phyloP scores from a whole-genome alignment of 2,888 invertebrate genomes.

The Ischnus inquisitorius region DNA sequence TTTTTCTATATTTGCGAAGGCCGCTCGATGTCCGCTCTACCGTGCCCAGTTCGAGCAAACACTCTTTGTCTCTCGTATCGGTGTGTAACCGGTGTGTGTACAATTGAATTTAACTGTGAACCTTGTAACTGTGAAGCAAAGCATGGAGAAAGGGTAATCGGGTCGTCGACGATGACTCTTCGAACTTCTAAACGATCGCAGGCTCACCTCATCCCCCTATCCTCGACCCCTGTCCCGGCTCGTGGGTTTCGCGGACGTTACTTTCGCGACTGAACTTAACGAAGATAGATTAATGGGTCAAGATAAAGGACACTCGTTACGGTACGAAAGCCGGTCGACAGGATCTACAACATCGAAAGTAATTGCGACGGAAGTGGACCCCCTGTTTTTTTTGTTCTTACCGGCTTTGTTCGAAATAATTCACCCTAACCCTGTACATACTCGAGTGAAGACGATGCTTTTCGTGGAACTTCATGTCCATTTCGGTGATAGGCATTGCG shows the following conservation, averaged over 20 bases:
- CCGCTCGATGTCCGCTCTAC: no score
- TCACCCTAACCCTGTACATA: background rate
- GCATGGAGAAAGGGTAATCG: slow-evolving; percentile 2
- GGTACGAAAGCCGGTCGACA: slow-evolving; percentile 21
- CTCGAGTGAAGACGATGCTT: background rate
- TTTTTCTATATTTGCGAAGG: slow-evolving; percentile 28
- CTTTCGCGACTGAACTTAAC: slow-evolving; percentile 40
- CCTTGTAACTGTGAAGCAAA: background rate
- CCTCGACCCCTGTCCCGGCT: background rate
- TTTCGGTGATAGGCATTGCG: no score
- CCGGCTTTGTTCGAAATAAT: background rate
- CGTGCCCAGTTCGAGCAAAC: no score
- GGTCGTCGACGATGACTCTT: slow-evolving; percentile 21
- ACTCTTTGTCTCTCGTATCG: no score
- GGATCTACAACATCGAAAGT: slow-evolving; percentile 40
- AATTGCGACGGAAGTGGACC: slow-evolving; percentile 19
- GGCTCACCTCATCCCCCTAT: slow-evolving; percentile 19
- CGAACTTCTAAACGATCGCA: slow-evolving; percentile 29
- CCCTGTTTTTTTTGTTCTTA: background rate
- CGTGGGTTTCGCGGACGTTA: slow-evolving; percentile 42
- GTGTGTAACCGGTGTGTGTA: no score
- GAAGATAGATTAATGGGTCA: slow-evolving; percentile 59
- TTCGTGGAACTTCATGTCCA: background rate
- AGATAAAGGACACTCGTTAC: slow-evolving; percentile 52
- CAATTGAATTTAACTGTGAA: no score